phyloP scores from a whole-genome alignment of 2,888 invertebrate species.

The Epinotia nisella region DNA sequence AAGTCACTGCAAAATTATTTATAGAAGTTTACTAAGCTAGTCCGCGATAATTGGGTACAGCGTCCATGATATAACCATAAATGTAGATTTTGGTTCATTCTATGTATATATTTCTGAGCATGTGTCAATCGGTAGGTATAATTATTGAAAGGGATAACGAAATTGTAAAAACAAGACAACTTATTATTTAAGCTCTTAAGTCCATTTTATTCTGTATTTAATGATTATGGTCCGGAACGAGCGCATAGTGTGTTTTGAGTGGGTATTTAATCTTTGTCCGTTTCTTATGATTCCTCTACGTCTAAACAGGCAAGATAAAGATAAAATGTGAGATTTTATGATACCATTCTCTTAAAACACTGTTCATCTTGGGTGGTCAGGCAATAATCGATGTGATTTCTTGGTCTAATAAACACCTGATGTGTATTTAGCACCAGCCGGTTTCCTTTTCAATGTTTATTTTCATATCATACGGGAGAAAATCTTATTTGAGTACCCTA shows the following conservation, averaged over 20 bases:
- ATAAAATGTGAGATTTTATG: slow-evolving; percentile 82
- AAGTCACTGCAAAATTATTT: slow-evolving; percentile 72
- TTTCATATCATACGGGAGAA: slow-evolving; percentile 68
- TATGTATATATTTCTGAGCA: too few relatives aligned
- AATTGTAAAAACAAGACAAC: neutral
- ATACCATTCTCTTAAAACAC: slow-evolving; percentile 77
- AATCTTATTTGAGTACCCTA: slow-evolving; percentile 53
- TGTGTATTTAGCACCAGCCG: slow-evolving; percentile 68
- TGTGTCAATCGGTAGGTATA: neutral
- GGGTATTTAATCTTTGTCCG: slow-evolving; percentile 71
- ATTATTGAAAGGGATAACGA: neutral
- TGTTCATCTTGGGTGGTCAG: slow-evolving; percentile 82
- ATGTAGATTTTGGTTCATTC: neutral
- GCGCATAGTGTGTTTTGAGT: slow-evolving; percentile 62
- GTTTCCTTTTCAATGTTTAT: slow-evolving; percentile 66
- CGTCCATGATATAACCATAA: slow-evolving; percentile 20
- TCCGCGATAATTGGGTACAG: slow-evolving; percentile 60
- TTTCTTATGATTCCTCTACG: slow-evolving; percentile 66
- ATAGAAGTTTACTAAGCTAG: slow-evolving; percentile 60
- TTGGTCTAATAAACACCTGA: slow-evolving; percentile 76
- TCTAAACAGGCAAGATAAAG: slow-evolving; percentile 65
- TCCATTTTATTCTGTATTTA: slow-evolving; percentile 54
- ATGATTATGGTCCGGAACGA: slow-evolving; percentile 64
- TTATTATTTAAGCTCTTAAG: neutral
- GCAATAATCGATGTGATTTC: slow-evolving; percentile 66